phyloP scores from a whole-genome alignment of 2,888 invertebrate genomes.

The Andrena haemorrhoa region DNA sequence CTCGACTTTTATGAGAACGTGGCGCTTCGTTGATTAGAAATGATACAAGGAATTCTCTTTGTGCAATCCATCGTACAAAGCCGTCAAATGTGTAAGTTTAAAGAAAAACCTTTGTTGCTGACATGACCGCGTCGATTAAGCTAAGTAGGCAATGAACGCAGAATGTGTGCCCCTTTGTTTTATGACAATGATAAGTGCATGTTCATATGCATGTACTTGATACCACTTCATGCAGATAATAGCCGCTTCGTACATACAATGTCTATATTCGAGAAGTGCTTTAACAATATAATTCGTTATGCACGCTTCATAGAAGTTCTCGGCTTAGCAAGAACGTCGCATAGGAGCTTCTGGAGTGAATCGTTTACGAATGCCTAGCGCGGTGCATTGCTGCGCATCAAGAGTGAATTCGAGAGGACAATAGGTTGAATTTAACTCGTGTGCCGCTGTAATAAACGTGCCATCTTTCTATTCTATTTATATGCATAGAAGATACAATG shows the following conservation, averaged over 20 bases:
- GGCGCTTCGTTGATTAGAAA: background rate
- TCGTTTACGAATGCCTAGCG: too few relatives aligned
- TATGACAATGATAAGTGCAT: conserved; percentile 40
- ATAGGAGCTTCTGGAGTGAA: too few relatives aligned
- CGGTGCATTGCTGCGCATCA: background rate
- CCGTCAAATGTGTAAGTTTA: conserved; percentile 28
- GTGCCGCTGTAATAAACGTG: conserved; percentile 41
- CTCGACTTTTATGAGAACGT: background rate
- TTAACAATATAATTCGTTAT: background rate
- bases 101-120: conserved; percentile 24
- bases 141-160: conserved; percentile 45
- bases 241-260: background rate
- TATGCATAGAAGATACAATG: conserved; percentile 33
- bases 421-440: conserved; percentile 26
- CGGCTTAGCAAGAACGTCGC: background rate
- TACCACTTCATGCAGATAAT: conserved; percentile 14
- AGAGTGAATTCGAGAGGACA: background rate
- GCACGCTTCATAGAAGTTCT: background rate
- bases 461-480: conserved; percentile 16
- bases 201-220: conserved; percentile 16
- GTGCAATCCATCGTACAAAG: conserved; percentile 34
- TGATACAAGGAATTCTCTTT: conserved; percentile 5
- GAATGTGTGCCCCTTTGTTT: conserved; percentile 30
- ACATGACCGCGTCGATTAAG: conserved; percentile 18
- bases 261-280: background rate